Base-by-base conservation (phyloP, 2,888 invertebrate species). In the Plutella xylostella region DNA sequence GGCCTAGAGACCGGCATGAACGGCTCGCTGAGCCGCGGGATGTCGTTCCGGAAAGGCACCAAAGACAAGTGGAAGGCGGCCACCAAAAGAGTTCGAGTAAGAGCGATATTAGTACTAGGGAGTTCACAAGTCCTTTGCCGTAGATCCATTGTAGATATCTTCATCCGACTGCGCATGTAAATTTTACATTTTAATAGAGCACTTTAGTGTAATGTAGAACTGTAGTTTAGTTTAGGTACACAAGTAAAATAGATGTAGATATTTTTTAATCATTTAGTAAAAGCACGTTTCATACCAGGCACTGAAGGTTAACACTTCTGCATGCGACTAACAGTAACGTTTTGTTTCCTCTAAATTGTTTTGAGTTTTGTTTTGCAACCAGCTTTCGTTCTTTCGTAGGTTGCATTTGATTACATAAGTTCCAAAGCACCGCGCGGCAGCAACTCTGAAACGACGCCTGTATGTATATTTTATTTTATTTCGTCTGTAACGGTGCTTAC, bases 21-120 rank as follows among this genome's bases (percentile, higher is more conserved):
- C 66, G 88, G 87, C 55, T 84, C 86, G 38, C 65, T 89, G 63
- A 74, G 83, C 54, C 88, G 90, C 46, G 89, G 89, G 66, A 76
- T 90, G 56, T 89, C 91, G 51, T 86, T 88, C 65, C 87, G 88
- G 56, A 85, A 89, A 58, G 83, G 85, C 46, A 67, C 79, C 12
- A 63, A 66, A 53, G 88, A 88, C 63, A 87, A 87, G 64, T 90
- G 91, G 90, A 88, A 86, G 65, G 86, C 71, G 53, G 89, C 89
- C 71, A 89, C 90, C 68, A 89, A 90, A 64, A 91, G 89, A 88
- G 89, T 90, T 74, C 89, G 90, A 86, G 91, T 92, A 90, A 90
- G 91, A 30, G 73, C 55, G 51, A 53, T 52, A n/a, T n/a, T n/a
- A n/a, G n/a, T n/a, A n/a, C n/a, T n/a, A n/a, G n/a, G n/a, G n/a